phyloP scores from a whole-genome alignment of 1,140 invertebrate genomes.

The Conus betulinus region DNA sequence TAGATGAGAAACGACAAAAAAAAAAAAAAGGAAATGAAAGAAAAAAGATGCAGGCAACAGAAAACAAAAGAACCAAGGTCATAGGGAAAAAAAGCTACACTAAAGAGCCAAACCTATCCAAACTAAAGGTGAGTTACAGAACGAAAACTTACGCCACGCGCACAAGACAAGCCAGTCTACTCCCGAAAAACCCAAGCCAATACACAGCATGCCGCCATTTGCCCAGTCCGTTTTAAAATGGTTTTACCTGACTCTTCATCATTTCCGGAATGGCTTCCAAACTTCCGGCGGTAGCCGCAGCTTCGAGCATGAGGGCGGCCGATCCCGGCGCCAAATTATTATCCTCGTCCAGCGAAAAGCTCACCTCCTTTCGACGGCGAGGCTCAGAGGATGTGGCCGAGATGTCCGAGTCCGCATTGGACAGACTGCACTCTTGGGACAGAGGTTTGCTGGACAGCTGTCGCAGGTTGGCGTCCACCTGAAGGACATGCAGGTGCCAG shows the following conservation, averaged over 20 bases:
- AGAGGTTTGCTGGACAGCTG: constrained; percentile 1
- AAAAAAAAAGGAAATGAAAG: too few species aligned
- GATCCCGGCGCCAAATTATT: constrained; percentile 44
- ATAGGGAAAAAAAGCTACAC: too few species aligned
- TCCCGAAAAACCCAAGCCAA: too few species aligned
- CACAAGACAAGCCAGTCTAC: too few species aligned
- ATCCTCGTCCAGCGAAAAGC: constrained; percentile 64
- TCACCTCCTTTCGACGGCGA: constrained; percentile 58
- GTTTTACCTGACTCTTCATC: constrained; percentile 17
- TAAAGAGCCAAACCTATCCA: too few species aligned
- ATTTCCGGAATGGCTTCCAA: constrained; percentile 28
- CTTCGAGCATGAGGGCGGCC: constrained; percentile 22
- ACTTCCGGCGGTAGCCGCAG: not conserved
- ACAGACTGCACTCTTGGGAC: constrained; percentile 23
- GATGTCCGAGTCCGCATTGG: constrained; percentile 9
- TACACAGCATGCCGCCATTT: too few species aligned
- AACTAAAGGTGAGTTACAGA: too few species aligned
- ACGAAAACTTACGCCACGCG: too few species aligned
- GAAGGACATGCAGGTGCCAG: constrained; percentile 9
- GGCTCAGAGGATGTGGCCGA: constrained; percentile 11
- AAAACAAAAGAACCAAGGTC: too few species aligned
- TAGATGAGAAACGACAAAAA: too few species aligned
- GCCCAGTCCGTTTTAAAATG: not conserved
- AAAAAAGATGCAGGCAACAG: too few species aligned
- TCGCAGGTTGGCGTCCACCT: constrained; percentile 42